Evolutionary conservation across 2,888 invertebrate species (phyloP), one percentile per base, ranked within the genome.

Genomic region (Drosophila eohydei): DNA sequence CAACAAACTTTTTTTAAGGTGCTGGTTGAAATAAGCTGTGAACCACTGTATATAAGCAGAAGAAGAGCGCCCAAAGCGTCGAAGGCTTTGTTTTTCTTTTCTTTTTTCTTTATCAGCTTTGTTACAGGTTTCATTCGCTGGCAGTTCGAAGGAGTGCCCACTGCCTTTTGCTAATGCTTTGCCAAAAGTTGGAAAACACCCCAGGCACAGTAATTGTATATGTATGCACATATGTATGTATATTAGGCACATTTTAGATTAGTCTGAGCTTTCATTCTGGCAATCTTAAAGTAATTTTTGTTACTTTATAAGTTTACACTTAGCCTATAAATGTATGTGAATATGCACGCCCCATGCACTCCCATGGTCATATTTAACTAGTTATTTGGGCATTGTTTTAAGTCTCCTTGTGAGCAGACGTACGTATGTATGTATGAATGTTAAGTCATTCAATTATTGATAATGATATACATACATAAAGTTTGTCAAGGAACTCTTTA

Each of bases 61-160:
- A 36, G 26, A n/a, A 36, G 7, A 61, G 36, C 40, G 14, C 21
- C 38, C 16, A 50, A 36, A 50, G 28, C 14, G 32, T 40, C 21
- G 11, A 11, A 30, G 51, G 32, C 51, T 54, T 58, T 52, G 46
- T 60, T 26, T 32, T 36, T 30, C 12, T 59, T 28, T 48, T 34
- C 38, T 46, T 58, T 58, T 16, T 41, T 36, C 41, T 46, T 46
- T 12, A 21, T 28, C 28, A 26, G 28, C 44, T 46, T 46, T 52
- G 46, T 48, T 43, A 44, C 51, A 36, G 50, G 11, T 60, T 44
- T 44, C 44, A 21, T 34, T 44, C 4, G 43, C 50, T 44, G 41
- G 30, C 64, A 30, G 28, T 30, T 32, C 4, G 9, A 46, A 40
- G 65, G 44, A 48, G 62, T 41, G 48, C 34, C 36, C 41, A 50